These are phyloP conservation scores for Pelagia noctiluca DNA, from an alignment of 30 jellyfish, hydroid and myxozoan genomes.

Conservation along the genomic window DNA sequence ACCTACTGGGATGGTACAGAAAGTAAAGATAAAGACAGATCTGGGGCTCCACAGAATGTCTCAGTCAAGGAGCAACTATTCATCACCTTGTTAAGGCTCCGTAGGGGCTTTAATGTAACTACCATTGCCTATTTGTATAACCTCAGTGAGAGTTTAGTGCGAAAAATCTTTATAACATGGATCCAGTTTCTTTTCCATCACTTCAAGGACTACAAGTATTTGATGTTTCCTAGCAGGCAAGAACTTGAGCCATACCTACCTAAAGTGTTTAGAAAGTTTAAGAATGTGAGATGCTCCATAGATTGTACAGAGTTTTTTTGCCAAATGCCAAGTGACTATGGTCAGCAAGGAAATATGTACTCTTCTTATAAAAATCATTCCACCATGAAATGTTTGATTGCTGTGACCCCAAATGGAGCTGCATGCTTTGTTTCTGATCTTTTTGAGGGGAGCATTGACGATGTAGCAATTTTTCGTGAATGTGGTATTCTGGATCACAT, in stretches of 20 bases:
- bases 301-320: constrained; percentile 79
- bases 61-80: constrained; percentile 50
- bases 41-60: neutral
- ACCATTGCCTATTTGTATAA: constrained; percentile 51
- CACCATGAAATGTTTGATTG: constrained; percentile 68
- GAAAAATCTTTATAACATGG: constrained; percentile 63
- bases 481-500: constrained; percentile 73
- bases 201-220: constrained; percentile 13
- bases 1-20: constrained; percentile 30
- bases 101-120: constrained; percentile 54
- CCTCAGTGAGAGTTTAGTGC: constrained; percentile 16
- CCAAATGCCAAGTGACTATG: constrained; percentile 63
- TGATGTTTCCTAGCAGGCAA: constrained; percentile 46
- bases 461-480: constrained; percentile 43
- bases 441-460: constrained; percentile 74
- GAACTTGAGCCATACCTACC: constrained; percentile 39
- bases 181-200: constrained; percentile 51
- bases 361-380: constrained; percentile 49
- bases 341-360: constrained; percentile 78
- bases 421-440: constrained; percentile 71
- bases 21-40: neutral
- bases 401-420: constrained; percentile 87
- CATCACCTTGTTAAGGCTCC: constrained; percentile 38
- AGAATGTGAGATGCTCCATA: constrained; percentile 30
- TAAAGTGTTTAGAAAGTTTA: constrained; percentile 39